Percentiles rank a stretch among this genome's conserved stretches.
These are phyloP conservation scores for Amphiprion ocellaris DNA, from an alignment of 2,113 vertebrate species.

Conservation along the genomic window DNA sequence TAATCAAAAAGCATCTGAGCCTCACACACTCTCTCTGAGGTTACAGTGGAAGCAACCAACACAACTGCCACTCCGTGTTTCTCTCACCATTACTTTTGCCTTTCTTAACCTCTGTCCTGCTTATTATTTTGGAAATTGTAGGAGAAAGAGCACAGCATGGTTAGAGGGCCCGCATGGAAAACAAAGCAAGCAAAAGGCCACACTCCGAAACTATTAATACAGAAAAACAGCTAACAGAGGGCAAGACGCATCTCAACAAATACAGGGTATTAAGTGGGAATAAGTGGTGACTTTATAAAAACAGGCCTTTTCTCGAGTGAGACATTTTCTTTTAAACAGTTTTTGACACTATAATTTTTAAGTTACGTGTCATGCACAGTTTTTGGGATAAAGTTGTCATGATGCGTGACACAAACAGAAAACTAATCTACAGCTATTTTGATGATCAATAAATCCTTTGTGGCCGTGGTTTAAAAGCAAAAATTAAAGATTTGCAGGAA, in stretches of 20 bases:
- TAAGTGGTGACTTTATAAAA: not conserved
- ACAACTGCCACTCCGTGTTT: conserved; percentile 10
- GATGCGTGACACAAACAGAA: not conserved
- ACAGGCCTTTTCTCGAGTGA: not conserved
- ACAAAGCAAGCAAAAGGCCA: conserved; percentile 20
- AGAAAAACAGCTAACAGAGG: conserved; percentile 1
- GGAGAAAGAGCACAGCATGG: not conserved
- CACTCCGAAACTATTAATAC: not conserved
- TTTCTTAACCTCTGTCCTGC: conserved; percentile 8
- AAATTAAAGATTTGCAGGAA: not conserved
- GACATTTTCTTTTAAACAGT: too few species aligned
- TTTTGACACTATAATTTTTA: too few species aligned
- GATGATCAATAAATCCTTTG: too few species aligned
- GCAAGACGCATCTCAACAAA: conserved; percentile 6
- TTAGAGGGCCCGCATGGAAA: conserved; percentile 4
- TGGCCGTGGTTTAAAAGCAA: not conserved
- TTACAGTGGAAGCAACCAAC: conserved; percentile 15
- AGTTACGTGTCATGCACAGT: too few species aligned
- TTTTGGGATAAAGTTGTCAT: too few species aligned
- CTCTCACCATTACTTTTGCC: conserved; percentile 3
- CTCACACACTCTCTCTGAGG: conserved; percentile 1
- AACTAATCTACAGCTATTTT: not conserved
- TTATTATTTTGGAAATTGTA: conserved; percentile 29
- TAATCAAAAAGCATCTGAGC: conserved; percentile 17
- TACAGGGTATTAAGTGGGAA: conserved; percentile 5